Evolutionary conservation across 1,140 invertebrate species (phyloP).

Genomic region (Sitophilus oryzae): DNA sequence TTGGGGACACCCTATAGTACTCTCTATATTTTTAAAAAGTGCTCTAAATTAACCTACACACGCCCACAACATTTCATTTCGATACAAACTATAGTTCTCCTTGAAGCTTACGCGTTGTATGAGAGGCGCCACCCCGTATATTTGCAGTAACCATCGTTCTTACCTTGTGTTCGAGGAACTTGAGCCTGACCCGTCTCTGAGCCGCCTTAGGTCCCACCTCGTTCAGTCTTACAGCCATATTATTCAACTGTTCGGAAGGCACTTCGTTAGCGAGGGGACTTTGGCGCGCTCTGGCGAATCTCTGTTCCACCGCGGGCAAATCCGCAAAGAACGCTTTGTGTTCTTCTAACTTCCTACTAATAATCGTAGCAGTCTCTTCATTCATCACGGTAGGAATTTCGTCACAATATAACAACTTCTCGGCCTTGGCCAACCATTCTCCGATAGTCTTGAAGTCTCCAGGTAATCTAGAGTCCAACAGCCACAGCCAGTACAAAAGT

Average conservation of each 20-base stretch:
- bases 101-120: too few species aligned
- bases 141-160: constrained; percentile 9
- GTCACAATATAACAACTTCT: constrained; percentile 73
- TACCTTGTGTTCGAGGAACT: constrained; percentile 84
- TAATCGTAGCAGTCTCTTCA: constrained; percentile 78
- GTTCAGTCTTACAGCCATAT: constrained; percentile 70
- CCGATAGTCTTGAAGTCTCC: constrained; percentile 77
- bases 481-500: constrained; percentile 78
- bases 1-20: too few species aligned
- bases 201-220: constrained; percentile 64
- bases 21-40: too few species aligned
- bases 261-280: constrained; percentile 59
- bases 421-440: constrained; percentile 84
- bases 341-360: constrained; percentile 81
- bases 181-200: constrained; percentile 72
- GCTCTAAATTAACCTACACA: too few species aligned
- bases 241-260: constrained; percentile 70
- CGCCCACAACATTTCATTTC: too few species aligned
- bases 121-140: too few species aligned
- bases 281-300: constrained; percentile 64
- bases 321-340: constrained; percentile 86
- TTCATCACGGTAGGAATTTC: constrained; percentile 77
- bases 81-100: too few species aligned
- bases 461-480: constrained; percentile 75
- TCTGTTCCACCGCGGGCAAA: constrained; percentile 65